Percentiles rank a stretch among this genome's conserved stretches.
Evolutionary conservation across 30 jellyfish, hydroid and myxozoan species (phyloP).

Genomic region (Haliclystus octoradiatus): DNA sequence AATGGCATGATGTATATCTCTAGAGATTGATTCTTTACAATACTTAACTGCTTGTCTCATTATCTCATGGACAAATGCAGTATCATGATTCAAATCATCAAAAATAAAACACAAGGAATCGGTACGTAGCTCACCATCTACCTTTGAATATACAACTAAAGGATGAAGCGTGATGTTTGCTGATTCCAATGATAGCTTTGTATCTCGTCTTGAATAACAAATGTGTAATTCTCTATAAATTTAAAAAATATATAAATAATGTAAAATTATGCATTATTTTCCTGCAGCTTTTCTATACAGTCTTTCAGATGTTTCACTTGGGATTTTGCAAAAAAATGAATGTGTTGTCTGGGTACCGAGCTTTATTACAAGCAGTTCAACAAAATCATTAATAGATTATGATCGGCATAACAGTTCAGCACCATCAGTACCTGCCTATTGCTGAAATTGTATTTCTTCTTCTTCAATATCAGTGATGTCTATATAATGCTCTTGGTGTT

Average conservation of each 20-base stretch:
- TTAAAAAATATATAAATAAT: background rate
- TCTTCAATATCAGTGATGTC: conserved; percentile 10
- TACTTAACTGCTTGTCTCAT: conserved; percentile 4
- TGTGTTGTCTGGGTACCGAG: conserved; percentile 34
- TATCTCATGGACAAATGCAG: conserved; percentile 21
- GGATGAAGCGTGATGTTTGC: conserved; percentile 38
- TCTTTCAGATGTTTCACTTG: conserved; percentile 26
- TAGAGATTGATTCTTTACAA: background rate
- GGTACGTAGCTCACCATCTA: background rate
- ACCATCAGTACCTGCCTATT: conserved; percentile 32
- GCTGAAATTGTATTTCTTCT: conserved; percentile 22
- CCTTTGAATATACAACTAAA: conserved; percentile 6
- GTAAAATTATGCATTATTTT: too few relatives aligned
- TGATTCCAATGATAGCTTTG: conserved; percentile 55
- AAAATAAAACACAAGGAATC: conserved; percentile 42
- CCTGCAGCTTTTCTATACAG: conserved; percentile 6
- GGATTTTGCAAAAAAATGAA: conserved; percentile 40
- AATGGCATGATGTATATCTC: conserved; percentile 5
- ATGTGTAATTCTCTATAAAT: conserved; percentile 57
- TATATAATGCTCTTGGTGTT: background rate
- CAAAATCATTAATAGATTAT: conserved; percentile 12
- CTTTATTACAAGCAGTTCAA: conserved; percentile 35
- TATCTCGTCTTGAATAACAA: conserved; percentile 58
- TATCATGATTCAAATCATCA: conserved; percentile 53
- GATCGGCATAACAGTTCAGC: conserved; percentile 13